phyloP scores from a whole-genome alignment of 2,113 vertebrate genomes.

The Antidorcas marsupialis region DNA sequence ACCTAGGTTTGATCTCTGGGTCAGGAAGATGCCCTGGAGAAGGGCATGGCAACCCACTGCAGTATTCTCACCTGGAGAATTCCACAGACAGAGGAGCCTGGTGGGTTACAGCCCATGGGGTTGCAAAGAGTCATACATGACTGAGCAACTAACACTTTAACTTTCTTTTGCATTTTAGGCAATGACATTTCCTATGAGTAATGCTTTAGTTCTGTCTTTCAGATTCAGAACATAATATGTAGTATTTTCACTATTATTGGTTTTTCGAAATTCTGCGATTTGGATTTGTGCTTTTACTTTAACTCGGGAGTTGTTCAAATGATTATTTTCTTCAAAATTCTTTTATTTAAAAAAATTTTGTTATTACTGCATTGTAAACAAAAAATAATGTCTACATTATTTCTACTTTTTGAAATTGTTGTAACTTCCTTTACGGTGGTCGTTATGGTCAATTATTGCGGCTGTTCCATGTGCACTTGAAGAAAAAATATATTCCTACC shows the following conservation, averaged over 20 bases:
- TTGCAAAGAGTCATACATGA: not conserved
- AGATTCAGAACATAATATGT: not conserved
- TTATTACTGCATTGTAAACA: not conserved
- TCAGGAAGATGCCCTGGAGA: not conserved
- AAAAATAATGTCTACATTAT: not conserved
- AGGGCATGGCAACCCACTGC: not conserved
- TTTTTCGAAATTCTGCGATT: not conserved
- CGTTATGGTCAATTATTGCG: not conserved
- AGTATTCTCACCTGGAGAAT: not conserved
- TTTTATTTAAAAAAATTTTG: not conserved
- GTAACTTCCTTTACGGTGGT: not conserved
- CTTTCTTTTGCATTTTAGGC: not conserved
- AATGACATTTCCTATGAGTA: not conserved
- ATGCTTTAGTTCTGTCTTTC: not conserved
- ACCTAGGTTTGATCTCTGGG: not conserved
- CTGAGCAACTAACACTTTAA: not conserved
- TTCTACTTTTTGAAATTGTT: not conserved
- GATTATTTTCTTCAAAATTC: not conserved
- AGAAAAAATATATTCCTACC: not conserved
- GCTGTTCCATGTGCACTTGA: not conserved
- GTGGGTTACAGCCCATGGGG: not conserved
- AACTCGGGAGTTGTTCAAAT: not conserved
- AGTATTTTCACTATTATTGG: not conserved
- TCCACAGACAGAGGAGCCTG: not conserved
- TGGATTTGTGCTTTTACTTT: conserved; percentile 7